These are phyloP conservation scores for Pollimyrus isidori DNA, from an alignment of 2,113 vertebrate genomes.

Conservation along the genomic window DNA sequence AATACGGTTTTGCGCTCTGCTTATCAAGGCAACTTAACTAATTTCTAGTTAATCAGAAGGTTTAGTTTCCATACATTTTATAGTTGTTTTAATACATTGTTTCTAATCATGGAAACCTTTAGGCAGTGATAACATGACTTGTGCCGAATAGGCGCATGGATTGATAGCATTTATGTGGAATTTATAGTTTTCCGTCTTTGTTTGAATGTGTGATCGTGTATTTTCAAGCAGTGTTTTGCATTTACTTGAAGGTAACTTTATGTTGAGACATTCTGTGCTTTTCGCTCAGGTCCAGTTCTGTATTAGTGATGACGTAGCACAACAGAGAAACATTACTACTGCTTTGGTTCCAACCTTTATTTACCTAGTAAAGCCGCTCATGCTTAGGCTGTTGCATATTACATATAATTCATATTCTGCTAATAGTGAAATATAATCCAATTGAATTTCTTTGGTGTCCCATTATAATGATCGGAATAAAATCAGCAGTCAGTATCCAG, in stretches of 20 bases:
- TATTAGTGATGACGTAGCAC: slow-evolving; percentile 48
- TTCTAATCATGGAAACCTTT: background rate
- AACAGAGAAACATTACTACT: background rate
- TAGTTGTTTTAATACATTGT: background rate
- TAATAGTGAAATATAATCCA: background rate
- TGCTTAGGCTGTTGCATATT: background rate
- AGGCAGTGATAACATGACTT: background rate
- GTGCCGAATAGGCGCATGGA: background rate
- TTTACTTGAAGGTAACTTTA: background rate
- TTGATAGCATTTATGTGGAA: background rate
- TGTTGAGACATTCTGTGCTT: background rate
- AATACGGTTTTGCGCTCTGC: background rate
- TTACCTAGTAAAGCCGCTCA: too few species aligned
- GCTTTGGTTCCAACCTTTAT: background rate
- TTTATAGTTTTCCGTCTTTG: background rate
- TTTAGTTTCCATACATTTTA: background rate
- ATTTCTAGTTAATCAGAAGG: background rate
- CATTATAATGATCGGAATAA: background rate
- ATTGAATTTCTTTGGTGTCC: background rate
- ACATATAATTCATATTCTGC: background rate
- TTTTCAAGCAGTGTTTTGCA: background rate
- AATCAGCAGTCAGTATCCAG: background rate
- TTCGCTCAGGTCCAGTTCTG: background rate
- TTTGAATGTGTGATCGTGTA: background rate
- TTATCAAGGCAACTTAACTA: background rate